phyloP scores from a whole-genome alignment of 2,113 vertebrate species.

The Notothenia rossii region DNA sequence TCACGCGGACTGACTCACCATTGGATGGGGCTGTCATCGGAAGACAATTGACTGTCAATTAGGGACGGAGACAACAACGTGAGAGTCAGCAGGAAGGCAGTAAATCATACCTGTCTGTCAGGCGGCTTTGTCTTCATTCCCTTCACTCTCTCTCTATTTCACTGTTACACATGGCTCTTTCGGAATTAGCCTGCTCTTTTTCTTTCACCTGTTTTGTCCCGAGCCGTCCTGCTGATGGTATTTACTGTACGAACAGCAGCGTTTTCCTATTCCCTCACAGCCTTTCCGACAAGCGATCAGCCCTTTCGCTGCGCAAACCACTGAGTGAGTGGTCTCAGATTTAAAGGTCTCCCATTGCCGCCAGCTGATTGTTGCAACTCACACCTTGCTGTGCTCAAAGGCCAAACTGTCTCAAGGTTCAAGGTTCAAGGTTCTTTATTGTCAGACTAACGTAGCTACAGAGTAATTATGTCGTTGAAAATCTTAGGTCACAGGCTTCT shows the following conservation, averaged over 20 bases:
- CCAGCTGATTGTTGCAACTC: slow-evolving; percentile 34
- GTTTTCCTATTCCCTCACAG: background rate
- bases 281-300: slow-evolving; percentile 27
- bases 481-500: no score
- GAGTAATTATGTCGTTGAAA: no score
- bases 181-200: slow-evolving; percentile 20
- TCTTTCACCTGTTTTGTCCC: slow-evolving; percentile 1
- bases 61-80: slow-evolving; percentile 63
- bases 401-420: slow-evolving; percentile 20
- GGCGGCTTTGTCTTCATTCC: slow-evolving; percentile 38
- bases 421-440: no score
- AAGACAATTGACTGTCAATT: slow-evolving; percentile 80
- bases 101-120: slow-evolving; percentile 75
- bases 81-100: slow-evolving; percentile 65
- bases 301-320: slow-evolving; percentile 11
- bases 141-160: slow-evolving; percentile 30
- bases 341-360: slow-evolving; percentile 42
- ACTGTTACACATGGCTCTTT: background rate
- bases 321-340: slow-evolving; percentile 12
- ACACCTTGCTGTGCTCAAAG: slow-evolving; percentile 37
- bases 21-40: slow-evolving; percentile 59
- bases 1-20: slow-evolving; percentile 34
- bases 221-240: background rate
- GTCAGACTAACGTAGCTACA: no score
- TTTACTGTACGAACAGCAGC: slow-evolving; percentile 13